These are phyloP conservation scores for Acanthosepion lycidas DNA, from an alignment of 2,888 invertebrate species.

Conservation along the genomic window DNA sequence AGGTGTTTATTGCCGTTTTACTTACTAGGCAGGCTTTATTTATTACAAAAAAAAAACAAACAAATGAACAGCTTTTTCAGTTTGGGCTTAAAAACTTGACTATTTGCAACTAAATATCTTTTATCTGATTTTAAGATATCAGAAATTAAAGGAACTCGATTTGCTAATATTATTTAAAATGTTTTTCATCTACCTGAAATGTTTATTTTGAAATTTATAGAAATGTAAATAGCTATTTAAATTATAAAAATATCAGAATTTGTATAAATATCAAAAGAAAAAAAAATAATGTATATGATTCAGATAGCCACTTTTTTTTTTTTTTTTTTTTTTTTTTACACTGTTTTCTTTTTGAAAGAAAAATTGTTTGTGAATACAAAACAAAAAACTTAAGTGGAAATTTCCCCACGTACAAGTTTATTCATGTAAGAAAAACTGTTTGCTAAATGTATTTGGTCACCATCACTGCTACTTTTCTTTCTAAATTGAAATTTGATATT, in stretches of 20 bases:
- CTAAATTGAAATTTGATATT: not conserved
- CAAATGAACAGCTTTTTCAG: not conserved
- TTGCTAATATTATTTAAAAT: not conserved
- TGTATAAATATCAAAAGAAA: not conserved
- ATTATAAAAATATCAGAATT: not conserved
- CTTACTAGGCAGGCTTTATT: not conserved
- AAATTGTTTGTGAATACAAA: too few species aligned
- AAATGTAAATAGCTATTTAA: not conserved
- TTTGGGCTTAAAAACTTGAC: not conserved
- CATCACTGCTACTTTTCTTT: not conserved
- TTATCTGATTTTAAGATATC: not conserved
- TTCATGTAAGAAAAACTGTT: not conserved
- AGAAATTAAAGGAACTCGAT: not conserved
- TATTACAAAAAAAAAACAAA: not conserved
- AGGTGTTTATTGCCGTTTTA: not conserved
- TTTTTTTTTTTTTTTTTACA: not conserved
- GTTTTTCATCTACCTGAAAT: not conserved
- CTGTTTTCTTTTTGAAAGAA: not conserved
- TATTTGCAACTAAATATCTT: not conserved
- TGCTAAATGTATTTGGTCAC: not conserved
- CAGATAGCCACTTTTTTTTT: not conserved
- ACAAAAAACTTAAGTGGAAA: not conserved
- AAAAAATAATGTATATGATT: not conserved
- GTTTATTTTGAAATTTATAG: not conserved
- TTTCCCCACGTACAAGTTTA: not conserved